Base-by-base conservation (phyloP, 2,888 invertebrate species). In the Eupithecia exiguata region DNA sequence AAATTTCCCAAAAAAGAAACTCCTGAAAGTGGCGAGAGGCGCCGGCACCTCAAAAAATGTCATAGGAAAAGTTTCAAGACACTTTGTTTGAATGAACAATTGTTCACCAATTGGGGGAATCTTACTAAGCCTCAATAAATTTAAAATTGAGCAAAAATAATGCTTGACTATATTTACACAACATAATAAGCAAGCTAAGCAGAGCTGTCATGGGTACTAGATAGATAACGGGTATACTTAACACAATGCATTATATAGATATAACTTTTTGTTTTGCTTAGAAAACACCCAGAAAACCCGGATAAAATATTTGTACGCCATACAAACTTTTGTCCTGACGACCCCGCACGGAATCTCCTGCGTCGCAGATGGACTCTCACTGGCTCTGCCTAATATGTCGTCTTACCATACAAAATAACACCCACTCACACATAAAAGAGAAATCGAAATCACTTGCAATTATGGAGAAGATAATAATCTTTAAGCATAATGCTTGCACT, bases 1-100 rank as follows among this genome's bases (percentile, higher is more conserved):
- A 82, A 88, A 87, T 85, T 86, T 85, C 85, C 85, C 84, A 86
- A 82, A 82, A 83, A 81, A 78, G 79, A 79, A 83, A 82, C 79
- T 63, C 79, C 77, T 72, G 73, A 82, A 82, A 85, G 84, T 82
- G 83, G 84, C 84, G 74, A 77, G 66, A 86, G 83, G 87, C 83
- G 86, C 83, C 84, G 80, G 81, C 84, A 83, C 83, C 83, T 80
- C 78, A 81, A 81, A 83, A 83, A 77, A 73, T 71, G 73, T 80
- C 79, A 73, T 76, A 72, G 74, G 72, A 77, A 83, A 87, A 86
- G 78, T 85, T 86, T 83, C 80, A 69, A 71, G 68, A 77, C 77
- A 80, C 79, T 72, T 79, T 71, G 36, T 63, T 40, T 36, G 72
- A 72, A 70, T n/a, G 71, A 72, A 70, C 58, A 58, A 58, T 25